Percentiles rank a stretch among this genome's conserved stretches.
Evolutionary conservation across 2,113 vertebrate species (phyloP).

Genomic region (Pyrgilauda ruficollis): DNA sequence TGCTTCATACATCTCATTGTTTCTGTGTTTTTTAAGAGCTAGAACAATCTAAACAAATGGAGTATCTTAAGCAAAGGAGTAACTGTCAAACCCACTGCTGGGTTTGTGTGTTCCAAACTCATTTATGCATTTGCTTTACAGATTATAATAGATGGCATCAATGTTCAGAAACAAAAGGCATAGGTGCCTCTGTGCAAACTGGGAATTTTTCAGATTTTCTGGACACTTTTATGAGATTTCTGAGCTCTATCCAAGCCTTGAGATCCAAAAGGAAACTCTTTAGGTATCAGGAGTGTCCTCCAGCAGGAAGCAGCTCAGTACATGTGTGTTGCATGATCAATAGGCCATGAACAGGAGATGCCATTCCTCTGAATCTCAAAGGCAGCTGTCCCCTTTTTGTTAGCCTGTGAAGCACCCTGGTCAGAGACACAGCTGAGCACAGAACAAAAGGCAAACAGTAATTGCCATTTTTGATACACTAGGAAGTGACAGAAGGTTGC

Average conservation of each 20-base stretch:
- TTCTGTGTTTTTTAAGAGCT: background rate
- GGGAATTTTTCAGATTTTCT: background rate
- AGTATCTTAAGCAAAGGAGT: background rate
- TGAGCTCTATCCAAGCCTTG: background rate
- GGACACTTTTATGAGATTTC: background rate
- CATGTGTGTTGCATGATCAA: background rate
- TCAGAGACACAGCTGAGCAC: rapidly evolving
- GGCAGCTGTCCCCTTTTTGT: background rate
- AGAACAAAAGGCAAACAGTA: background rate
- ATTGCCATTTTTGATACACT: background rate
- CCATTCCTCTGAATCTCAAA: background rate
- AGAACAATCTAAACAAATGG: background rate
- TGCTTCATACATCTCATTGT: background rate
- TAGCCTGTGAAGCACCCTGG: rapidly evolving
- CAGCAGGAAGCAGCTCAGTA: background rate
- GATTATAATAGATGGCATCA: background rate
- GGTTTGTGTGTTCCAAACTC: background rate
- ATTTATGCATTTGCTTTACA: background rate
- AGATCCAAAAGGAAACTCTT: background rate
- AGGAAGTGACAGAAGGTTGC: background rate
- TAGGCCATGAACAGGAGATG: background rate
- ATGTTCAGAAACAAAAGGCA: background rate
- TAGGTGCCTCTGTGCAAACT: background rate
- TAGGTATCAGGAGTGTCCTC: background rate
- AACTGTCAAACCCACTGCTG: background rate